These are phyloP conservation scores for Eudasyphora cyanicolor DNA, from an alignment of 2,888 invertebrate genomes.

Conservation along the genomic window DNA sequence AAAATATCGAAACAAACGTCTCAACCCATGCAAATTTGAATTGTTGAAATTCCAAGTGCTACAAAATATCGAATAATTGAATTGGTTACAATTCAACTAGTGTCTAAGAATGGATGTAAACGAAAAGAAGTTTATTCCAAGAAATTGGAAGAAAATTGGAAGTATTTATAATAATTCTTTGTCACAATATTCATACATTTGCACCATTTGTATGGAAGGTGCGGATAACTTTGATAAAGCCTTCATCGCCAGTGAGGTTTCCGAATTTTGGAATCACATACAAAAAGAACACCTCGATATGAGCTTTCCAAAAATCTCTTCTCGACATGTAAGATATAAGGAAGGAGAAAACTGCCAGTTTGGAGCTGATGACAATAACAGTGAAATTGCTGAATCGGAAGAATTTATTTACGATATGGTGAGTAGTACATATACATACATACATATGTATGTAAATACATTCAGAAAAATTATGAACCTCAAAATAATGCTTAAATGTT, in stretches of 20 bases:
- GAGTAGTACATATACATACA: neutral
- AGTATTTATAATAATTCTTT: neutral
- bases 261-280: conserved; percentile 45
- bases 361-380: neutral
- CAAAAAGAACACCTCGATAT: conserved; percentile 30
- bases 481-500: too few species aligned
- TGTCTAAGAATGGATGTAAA: neutral
- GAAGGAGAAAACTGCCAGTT: neutral
- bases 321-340: neutral
- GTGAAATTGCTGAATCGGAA: neutral
- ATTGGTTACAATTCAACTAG: too few species aligned
- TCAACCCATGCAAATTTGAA: too few species aligned
- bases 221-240: conserved; percentile 12
- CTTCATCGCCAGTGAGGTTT: conserved; percentile 11
- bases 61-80: too few species aligned
- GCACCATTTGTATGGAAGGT: conserved; percentile 38
- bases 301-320: too few species aligned
- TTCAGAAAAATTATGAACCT: too few species aligned
- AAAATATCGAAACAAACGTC: too few species aligned
- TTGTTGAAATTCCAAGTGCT: too few species aligned
- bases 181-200: conserved; percentile 4
- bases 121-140: neutral
- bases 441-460: conserved; percentile 1
- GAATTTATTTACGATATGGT: neutral
- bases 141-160: neutral